Evolutionary conservation across 2,113 vertebrate species (phyloP).

Genomic region (Lathamus discolor): DNA sequence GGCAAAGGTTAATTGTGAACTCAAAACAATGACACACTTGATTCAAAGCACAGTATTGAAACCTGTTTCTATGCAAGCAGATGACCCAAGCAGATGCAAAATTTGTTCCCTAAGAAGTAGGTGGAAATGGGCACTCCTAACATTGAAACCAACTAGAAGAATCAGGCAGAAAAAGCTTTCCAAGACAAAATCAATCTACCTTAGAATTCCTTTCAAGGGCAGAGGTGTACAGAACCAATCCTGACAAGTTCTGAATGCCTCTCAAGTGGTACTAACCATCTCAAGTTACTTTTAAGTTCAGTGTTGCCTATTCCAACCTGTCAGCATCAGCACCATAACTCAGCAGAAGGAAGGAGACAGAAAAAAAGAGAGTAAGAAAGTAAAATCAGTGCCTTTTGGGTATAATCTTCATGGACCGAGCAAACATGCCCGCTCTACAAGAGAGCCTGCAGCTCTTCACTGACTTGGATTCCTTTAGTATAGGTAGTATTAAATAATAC

Average conservation of each 20-base stretch:
- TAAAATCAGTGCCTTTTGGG: neutral
- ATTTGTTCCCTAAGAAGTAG: neutral
- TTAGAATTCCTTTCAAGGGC: neutral
- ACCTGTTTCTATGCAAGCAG: neutral
- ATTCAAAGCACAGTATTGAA: slow-evolving; percentile 15
- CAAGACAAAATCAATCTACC: neutral
- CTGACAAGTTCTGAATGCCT: neutral
- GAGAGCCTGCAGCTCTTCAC: neutral
- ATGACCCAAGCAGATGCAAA: neutral
- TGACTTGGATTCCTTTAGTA: neutral
- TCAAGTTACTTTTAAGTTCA: neutral
- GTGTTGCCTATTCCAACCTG: neutral
- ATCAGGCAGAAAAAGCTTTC: neutral
- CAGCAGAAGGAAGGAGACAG: neutral
- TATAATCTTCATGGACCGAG: neutral
- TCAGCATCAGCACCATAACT: neutral
- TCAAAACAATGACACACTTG: neutral
- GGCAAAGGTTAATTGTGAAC: slow-evolving; percentile 7
- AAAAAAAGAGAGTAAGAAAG: neutral
- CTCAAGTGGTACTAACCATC: neutral
- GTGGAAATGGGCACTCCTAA: neutral
- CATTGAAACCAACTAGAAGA: neutral
- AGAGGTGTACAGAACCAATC: neutral
- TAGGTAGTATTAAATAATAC: neutral
- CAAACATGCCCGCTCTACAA: neutral